A percentile compares a stretch with the other conserved stretches of the same genome.
These are phyloP conservation scores for Meta bourneti DNA, from an alignment of 2,888 invertebrate species.

Conservation along the genomic window DNA sequence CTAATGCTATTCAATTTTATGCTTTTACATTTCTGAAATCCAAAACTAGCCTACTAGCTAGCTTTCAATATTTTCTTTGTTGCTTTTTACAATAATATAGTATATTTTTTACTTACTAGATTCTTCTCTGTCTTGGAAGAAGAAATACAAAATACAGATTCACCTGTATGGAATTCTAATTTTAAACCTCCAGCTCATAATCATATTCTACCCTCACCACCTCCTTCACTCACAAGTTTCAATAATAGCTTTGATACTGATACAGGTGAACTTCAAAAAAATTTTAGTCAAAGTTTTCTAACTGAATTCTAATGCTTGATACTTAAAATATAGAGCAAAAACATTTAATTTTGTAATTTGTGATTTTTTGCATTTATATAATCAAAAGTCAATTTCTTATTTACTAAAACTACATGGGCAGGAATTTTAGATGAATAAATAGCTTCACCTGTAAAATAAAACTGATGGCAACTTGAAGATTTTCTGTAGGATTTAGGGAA, in stretches of 20 bases:
- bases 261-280: not conserved
- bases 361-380: too few relatives aligned
- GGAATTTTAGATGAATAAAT: too few relatives aligned
- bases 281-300: not conserved
- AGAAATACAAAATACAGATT: conserved; percentile 91
- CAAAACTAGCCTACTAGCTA: not conserved
- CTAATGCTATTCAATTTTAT: not conserved
- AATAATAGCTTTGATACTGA: not conserved
- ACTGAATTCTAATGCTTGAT: not conserved
- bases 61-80: not conserved
- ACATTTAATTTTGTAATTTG: too few relatives aligned
- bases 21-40: not conserved
- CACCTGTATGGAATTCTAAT: conserved; percentile 96
- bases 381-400: too few relatives aligned
- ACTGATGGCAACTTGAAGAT: too few relatives aligned
- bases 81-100: not conserved
- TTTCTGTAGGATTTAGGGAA: too few relatives aligned
- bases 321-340: not conserved
- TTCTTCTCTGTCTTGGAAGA: conserved; percentile 93
- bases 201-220: not conserved
- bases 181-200: conserved; percentile 84
- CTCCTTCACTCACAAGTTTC: not conserved
- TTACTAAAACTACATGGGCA: too few relatives aligned
- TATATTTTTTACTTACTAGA: conserved; percentile 81
- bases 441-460: too few relatives aligned